A percentile compares a stretch with the other conserved stretches of the same genome.
Conservation (phyloP, 1,140 invertebrate genomes). For the Eupeodes corollae region DNA sequence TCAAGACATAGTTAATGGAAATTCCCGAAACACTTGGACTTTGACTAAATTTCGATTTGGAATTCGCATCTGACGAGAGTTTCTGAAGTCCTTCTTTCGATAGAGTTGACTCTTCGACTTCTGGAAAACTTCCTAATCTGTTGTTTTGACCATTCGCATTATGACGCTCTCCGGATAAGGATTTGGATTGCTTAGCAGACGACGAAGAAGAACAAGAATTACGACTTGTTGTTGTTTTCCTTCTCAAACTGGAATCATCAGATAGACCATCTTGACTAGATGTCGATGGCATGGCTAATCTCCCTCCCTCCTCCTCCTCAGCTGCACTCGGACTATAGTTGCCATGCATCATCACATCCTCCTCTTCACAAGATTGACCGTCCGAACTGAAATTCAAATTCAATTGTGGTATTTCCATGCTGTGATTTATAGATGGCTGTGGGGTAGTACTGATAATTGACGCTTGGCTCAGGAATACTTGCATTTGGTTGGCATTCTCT, state of each 20-base stretch:
- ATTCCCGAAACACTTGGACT: too few relatives aligned
- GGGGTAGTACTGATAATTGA: neutral
- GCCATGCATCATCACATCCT: neutral
- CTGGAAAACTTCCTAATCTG: neutral
- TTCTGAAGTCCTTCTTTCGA: too few relatives aligned
- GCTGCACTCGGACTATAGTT: slow-evolving; percentile 7
- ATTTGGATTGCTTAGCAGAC: too few relatives aligned
- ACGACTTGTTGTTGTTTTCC: neutral
- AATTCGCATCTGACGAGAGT: too few relatives aligned
- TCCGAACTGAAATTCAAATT: slow-evolving; percentile 11
- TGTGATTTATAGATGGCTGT: neutral
- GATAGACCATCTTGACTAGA: neutral
- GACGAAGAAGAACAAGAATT: slow-evolving; percentile 5
- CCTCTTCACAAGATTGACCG: slow-evolving; percentile 4
- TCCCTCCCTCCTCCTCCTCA: too few relatives aligned
- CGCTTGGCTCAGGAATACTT: slow-evolving; percentile 5
- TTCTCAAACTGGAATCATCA: neutral
- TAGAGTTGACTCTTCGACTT: too few relatives aligned
- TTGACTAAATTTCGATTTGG: too few relatives aligned
- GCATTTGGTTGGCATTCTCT: slow-evolving; percentile 1
- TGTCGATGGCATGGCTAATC: neutral
- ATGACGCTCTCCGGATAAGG: slow-evolving; percentile 5
- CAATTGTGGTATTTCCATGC: slow-evolving; percentile 3
- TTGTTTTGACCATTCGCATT: neutral
- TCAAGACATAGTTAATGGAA: too few relatives aligned